These are phyloP conservation scores for Aplocera efformata DNA, from an alignment of 2,888 invertebrate species.

Conservation along the genomic window DNA sequence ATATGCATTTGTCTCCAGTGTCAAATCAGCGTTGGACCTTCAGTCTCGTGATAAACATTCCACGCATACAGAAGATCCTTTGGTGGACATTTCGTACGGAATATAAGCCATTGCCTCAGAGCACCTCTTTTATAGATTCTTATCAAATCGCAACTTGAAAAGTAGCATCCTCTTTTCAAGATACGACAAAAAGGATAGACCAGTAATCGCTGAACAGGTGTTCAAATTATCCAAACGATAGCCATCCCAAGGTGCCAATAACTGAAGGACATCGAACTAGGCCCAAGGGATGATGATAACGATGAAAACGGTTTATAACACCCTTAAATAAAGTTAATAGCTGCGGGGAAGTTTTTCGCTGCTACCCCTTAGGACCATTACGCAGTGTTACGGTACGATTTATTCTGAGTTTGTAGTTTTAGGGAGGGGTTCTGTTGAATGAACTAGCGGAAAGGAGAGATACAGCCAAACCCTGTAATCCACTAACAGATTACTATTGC, in stretches of 20 bases:
- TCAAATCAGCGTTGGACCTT: too few species aligned
- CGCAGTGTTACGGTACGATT: constrained; percentile 69
- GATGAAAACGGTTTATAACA: constrained; percentile 75
- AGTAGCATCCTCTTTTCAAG: too few species aligned
- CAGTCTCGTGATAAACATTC: too few species aligned
- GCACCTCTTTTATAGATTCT: too few species aligned
- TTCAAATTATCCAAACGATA: constrained; percentile 24
- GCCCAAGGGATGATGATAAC: constrained; percentile 68
- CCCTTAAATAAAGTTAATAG: constrained; percentile 78
- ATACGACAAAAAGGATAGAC: too few species aligned
- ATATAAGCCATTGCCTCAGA: too few species aligned
- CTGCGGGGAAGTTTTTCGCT: constrained; percentile 70
- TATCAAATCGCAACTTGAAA: too few species aligned
- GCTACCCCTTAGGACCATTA: constrained; percentile 71
- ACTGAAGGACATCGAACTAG: constrained; percentile 59
- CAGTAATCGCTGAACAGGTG: constrained; percentile 23
- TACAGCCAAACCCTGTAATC: not conserved
- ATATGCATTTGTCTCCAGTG: too few species aligned
- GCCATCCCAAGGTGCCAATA: constrained; percentile 48
- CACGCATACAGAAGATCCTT: too few species aligned
- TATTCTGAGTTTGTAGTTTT: constrained; percentile 71
- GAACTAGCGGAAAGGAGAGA: constrained; percentile 4
- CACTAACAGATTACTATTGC: constrained; percentile 2
- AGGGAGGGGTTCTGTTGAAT: constrained; percentile 20
- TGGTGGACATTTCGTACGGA: too few species aligned